Base-by-base conservation (phyloP, 2,113 vertebrate genomes). In the Apistogramma diplotaenia region DNA sequence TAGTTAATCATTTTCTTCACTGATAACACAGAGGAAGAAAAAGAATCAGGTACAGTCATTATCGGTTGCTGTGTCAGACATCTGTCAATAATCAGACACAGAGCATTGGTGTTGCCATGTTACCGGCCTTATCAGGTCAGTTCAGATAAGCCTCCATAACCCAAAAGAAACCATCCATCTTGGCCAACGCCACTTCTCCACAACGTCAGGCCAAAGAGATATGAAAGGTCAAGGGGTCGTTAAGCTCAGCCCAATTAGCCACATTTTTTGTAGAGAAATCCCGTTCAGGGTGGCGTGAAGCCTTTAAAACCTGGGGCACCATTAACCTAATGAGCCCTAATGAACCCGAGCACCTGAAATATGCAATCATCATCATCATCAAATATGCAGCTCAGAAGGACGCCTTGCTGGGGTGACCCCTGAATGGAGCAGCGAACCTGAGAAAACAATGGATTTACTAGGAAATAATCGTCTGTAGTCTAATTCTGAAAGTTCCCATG, bases 291-390 rank as follows among this genome's bases (percentile, higher is more conserved):
- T n/a, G n/a, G 6, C 1, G 15, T 9, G 60, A 62, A 62, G 25
- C 73, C 43, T 75, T 84, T 58, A 51, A 76, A 87, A 77, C 67
- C 23, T 33, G 73, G 18, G 55, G 62, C 23, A 90, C 71, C 84
- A 86, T 91, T 91, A 83, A 87, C 67, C 85, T 65, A 91, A 90
- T 91, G 84, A 70, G 78, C 53, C 73, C 84, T n/a, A n/a, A n/a
- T n/a, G n/a, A n/a, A n/a, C n/a, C n/a, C n/a, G n/a, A n/a, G n/a
- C n/a, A n/a, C n/a, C n/a, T n/a, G n/a, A n/a, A n/a, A n/a, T n/a
- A n/a, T n/a, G n/a, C n/a, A n/a, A n/a, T n/a, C n/a, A n/a, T n/a
- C n/a, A n/a, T n/a, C n/a, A n/a, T n/a, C n/a, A n/a, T n/a, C n/a
- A n/a, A n/a, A n/a, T n/a, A n/a, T n/a, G n/a, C n/a, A n/a, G n/a